phyloP scores from a whole-genome alignment of 2,113 vertebrate genomes.

The Aramus guarauna region DNA sequence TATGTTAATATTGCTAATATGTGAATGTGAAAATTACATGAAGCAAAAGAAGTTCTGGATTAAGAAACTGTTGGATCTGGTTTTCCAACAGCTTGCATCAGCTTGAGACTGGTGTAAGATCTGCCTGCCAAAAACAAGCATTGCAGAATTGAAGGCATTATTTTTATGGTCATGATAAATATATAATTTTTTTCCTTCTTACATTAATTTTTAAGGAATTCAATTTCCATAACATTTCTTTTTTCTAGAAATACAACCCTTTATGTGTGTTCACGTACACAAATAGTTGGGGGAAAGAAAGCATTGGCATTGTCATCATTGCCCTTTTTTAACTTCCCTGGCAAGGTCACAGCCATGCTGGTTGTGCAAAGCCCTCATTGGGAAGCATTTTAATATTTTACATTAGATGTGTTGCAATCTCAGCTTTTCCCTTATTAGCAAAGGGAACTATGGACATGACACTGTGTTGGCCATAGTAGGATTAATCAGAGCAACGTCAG shows the following conservation, averaged over 20 bases:
- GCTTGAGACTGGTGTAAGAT: not conserved
- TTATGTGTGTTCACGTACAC: not conserved
- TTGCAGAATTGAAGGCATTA: not conserved
- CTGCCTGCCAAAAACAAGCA: not conserved
- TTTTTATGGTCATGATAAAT: not conserved
- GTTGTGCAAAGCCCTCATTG: not conserved
- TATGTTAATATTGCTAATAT: not conserved
- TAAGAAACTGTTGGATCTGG: not conserved
- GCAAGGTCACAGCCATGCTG: not conserved
- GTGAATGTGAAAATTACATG: not conserved
- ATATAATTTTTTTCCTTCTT: not conserved
- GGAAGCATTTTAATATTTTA: not conserved
- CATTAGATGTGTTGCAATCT: not conserved
- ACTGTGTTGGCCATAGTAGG: not conserved
- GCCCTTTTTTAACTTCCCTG: not conserved
- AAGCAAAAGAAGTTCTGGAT: not conserved
- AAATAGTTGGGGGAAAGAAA: not conserved
- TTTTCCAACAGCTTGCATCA: not conserved
- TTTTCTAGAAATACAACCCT: not conserved
- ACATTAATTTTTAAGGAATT: not conserved
- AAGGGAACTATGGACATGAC: not conserved
- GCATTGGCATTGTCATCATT: rapidly evolving
- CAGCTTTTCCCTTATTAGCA: not conserved
- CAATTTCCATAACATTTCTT: not conserved
- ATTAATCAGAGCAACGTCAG: not conserved